These are phyloP conservation scores for Littorina saxatilis DNA, from an alignment of 1,140 invertebrate species.

Conservation along the genomic window DNA sequence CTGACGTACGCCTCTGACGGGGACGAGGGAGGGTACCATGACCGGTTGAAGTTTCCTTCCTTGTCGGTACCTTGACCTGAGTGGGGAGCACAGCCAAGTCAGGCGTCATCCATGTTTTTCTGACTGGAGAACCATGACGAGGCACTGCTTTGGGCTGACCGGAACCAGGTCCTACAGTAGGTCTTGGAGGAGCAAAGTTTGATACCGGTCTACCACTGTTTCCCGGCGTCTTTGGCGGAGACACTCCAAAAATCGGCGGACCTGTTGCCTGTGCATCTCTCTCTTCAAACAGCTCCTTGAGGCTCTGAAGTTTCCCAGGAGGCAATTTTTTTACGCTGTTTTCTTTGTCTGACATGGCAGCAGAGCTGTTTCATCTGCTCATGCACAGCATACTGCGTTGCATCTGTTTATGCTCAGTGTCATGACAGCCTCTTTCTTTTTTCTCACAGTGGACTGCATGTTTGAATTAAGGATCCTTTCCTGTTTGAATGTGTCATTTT, in stretches of 20 bases:
- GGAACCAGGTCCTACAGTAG: neutral
- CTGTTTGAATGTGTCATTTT: no score
- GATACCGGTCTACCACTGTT: neutral
- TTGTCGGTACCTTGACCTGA: neutral
- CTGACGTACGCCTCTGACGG: neutral
- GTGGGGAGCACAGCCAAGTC: neutral
- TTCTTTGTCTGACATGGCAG: constrained; percentile 19
- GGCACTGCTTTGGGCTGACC: constrained; percentile 10
- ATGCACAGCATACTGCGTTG: neutral
- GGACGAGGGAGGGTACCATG: neutral
- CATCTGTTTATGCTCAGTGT: neutral
- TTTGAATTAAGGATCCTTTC: no score
- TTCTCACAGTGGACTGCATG: neutral
- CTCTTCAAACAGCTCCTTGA: constrained; percentile 50
- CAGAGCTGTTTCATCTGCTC: no score
- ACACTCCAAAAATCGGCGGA: constrained; percentile 4
- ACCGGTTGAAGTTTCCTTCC: neutral
- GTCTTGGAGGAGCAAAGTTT: neutral
- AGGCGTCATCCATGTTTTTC: neutral
- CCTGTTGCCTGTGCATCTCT: neutral
- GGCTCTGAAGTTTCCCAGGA: constrained; percentile 43
- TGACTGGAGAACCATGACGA: constrained; percentile 11
- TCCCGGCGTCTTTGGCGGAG: neutral
- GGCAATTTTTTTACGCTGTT: constrained; percentile 41
- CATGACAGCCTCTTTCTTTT: neutral